A percentile compares a stretch with the other conserved stretches of the same genome.
Conservation (phyloP, 2,888 invertebrate species). For the Lasioglossum leucozonium region DNA sequence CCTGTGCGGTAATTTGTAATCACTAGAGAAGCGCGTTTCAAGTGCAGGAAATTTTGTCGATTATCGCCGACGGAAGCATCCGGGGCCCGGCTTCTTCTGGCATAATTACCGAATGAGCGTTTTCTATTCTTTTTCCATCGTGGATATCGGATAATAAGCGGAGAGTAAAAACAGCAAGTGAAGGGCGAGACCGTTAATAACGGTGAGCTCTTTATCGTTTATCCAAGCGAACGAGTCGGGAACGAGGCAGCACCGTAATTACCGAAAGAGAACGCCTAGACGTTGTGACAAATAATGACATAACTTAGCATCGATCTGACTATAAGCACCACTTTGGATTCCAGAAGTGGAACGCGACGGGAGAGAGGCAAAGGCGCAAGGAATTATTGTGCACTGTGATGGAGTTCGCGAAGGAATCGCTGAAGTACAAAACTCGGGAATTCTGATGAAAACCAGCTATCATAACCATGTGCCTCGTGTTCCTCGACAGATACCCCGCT, state of each 20-base stretch:
- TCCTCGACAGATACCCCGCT: conserved; percentile 40
- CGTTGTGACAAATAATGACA: conserved; percentile 50
- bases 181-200: conserved; percentile 51
- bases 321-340: conserved; percentile 5
- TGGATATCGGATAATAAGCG: conserved; percentile 49
- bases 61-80: conserved; percentile 34
- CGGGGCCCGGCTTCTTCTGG: conserved; percentile 28
- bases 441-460: conserved; percentile 53
- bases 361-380: conserved; percentile 29
- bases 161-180: conserved; percentile 21
- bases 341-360: neutral
- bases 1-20: neutral
- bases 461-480: conserved; percentile 51
- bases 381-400: conserved; percentile 43
- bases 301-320: conserved; percentile 48
- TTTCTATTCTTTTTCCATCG: conserved; percentile 45
- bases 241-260: conserved; percentile 37
- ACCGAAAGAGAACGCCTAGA: conserved; percentile 31
- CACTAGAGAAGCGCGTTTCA: conserved; percentile 7
- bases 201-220: conserved; percentile 45
- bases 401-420: conserved; percentile 14
- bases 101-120: conserved; percentile 48
- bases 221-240: conserved; percentile 36
- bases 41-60: conserved; percentile 58
- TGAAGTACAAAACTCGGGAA: conserved; percentile 44